Evolutionary conservation across 2,113 vertebrate species (phyloP), one percentile per base, ranked within the genome.

Genomic region (Thomomys bottae): DNA sequence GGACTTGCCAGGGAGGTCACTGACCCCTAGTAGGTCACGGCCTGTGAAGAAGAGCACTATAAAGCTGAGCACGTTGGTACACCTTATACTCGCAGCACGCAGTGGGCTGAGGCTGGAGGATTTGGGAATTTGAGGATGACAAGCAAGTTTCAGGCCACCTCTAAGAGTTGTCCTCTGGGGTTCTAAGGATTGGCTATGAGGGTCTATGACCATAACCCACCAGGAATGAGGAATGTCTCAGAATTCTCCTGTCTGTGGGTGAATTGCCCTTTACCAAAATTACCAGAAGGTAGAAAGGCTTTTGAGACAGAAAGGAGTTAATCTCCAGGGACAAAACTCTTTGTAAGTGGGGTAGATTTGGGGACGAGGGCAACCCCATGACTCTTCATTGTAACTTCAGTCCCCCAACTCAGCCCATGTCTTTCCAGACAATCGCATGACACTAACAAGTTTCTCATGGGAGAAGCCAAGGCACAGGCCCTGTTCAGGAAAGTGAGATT

Each of bases 111-210:
- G 59, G 23, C 21, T 24, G 59, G 59, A 26, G 24, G 59, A 61
- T 26, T 26, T 54, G 49, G 14, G 18, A 54, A 17, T 54, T 54
- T 54, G 49, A 54, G 49, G 49, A 54, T 15, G 18, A 11, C 45
- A 6, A 45, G 49, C 49, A 54, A 54, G 49, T 17, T 54, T 54
- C 49, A 14, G 49, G 49, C 4, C 49, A 54, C 18, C 28, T 21
- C 3, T 32, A 42, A 26, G 24, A 11, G 5, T 38, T 54, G 6
- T 12, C 2, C 49, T 54, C 8, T 11, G n/a, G 32, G 67, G 32
- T 28, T 8, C 26, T 6, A 11, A 5, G 3, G 9, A 26, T 12
- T 26, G 0, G 8, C 10, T 1, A 0, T 34, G n/a, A 49, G 4
- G 18, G 10, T 67, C 36, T 61, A 6, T 49, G 30, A 75, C 64